These are phyloP conservation scores for Falcaria lacertinaria DNA, from an alignment of 2,888 invertebrate species.

Conservation along the genomic window DNA sequence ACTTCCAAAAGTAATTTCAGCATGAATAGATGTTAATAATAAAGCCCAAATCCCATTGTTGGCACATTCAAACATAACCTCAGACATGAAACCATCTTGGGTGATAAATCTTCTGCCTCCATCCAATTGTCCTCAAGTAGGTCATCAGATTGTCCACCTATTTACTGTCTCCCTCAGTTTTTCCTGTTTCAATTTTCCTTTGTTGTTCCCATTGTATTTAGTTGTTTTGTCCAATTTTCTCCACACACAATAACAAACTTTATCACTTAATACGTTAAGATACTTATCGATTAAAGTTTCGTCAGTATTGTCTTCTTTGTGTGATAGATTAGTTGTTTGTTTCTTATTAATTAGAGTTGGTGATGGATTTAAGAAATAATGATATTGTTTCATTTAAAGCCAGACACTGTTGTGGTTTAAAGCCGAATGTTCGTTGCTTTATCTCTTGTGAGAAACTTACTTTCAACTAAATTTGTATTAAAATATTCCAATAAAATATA, in stretches of 20 bases:
- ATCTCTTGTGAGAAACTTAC: no score
- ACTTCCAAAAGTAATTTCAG: background rate
- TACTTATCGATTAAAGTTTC: background rate
- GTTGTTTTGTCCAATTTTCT: conserved; percentile 52
- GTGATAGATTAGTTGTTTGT: background rate
- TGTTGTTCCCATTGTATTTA: conserved; percentile 62
- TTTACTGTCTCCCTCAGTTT: conserved; percentile 60
- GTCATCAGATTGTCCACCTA: conserved; percentile 70
- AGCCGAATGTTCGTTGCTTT: no score
- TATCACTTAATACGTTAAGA: conserved; percentile 1
- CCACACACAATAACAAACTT: conserved; percentile 27
- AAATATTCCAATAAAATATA: no score
- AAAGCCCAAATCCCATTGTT: conserved; percentile 26
- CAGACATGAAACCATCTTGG: conserved; percentile 14
- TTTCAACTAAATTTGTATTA: no score
- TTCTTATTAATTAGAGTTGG: background rate
- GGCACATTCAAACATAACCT: conserved; percentile 43
- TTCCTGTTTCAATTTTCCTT: conserved; percentile 68
- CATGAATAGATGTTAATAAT: conserved; percentile 9
- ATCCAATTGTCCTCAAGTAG: conserved; percentile 71
- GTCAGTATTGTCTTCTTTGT: background rate
- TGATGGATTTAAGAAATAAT: no score
- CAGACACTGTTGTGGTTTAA: no score
- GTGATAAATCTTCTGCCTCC: conserved; percentile 61
- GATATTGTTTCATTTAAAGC: no score